phyloP scores from a whole-genome alignment of 2,797 vertebrate genomes.

The Esox masquinongy region DNA sequence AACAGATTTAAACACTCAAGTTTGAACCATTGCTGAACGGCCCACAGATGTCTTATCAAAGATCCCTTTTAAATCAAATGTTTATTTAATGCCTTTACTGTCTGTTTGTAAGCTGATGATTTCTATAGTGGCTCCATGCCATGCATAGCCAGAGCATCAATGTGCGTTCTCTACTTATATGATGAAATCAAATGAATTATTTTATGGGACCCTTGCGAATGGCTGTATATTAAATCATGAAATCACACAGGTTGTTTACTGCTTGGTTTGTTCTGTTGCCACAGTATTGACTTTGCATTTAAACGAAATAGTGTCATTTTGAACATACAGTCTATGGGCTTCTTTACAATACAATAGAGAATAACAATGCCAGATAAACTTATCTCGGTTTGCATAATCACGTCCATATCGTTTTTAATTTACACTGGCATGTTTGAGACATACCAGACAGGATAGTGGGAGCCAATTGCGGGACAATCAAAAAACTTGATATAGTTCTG shows the following conservation, averaged over 20 bases:
- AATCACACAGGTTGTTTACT: constrained; percentile 5
- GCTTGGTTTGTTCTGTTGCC: constrained; percentile 7
- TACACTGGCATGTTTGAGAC: no score
- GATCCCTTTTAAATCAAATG: background rate
- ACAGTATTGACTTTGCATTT: background rate
- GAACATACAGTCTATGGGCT: background rate
- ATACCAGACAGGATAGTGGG: no score
- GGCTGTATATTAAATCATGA: constrained; percentile 16
- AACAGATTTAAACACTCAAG: background rate
- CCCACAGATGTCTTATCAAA: background rate
- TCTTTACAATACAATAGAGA: background rate
- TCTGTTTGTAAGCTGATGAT: constrained; percentile 9
- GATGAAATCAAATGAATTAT: constrained; percentile 4
- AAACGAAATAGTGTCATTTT: background rate
- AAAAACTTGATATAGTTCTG: no score
- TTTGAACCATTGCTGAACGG: background rate
- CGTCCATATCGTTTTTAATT: no score
- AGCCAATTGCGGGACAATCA: no score
- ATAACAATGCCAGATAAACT: no score
- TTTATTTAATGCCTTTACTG: background rate
- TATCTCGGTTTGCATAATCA: no score
- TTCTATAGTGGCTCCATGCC: background rate
- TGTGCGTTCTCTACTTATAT: background rate
- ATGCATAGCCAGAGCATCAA: constrained; percentile 14
- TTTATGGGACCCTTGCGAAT: constrained; percentile 15